Base-by-base conservation (phyloP, 1,140 invertebrate species). In the Cydia amplana region DNA sequence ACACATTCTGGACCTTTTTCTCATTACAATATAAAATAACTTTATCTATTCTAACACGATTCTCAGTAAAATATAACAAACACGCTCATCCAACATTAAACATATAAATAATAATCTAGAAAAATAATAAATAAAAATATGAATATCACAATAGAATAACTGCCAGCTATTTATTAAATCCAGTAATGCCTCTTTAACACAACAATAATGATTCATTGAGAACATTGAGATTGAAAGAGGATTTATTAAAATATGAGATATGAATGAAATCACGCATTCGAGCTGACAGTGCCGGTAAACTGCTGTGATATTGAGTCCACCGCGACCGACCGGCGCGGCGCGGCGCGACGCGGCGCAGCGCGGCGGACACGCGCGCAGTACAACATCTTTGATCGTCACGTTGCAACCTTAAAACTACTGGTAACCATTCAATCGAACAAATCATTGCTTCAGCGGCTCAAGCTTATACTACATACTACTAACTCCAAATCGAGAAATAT, bases 111-210 rank as follows among this genome's bases (percentile, higher is more conserved):
- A 89, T 89, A 89, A 85, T 87, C 87, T 90, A 88, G 82, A 88
- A 86, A 86, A 85, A 84, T 85, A 87, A 90, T 89, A 91, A 91
- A 90, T 90, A 91, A 79, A 86, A 90, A 89, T 90, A 90, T 90
- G 82, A 91, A 93, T 91, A 93, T 93, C 91, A 93, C 91, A 93
- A 86, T 91, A 91, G 88, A 89, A 83, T 83, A 90, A 89, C 88
- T 89, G 89, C 86, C 90, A 91, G 90, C 90, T 81, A 70, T 18
- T 18, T 40, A 82, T 79, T 82, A 80, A 83, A 65, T 82, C 81
- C 72, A 80, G 76, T 64, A 73, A 74, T 77, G 65, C 63, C 72
- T 51, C 77, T 63, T 67, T 72, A 67, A 75, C 65, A 78, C 70
- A 75, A 28, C 72, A 75, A 40, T 60, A 72, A 74, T 64, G 20